Evolutionary conservation across 2,888 invertebrate species (phyloP).

Genomic region (Caenorhabditis sp.): DNA sequence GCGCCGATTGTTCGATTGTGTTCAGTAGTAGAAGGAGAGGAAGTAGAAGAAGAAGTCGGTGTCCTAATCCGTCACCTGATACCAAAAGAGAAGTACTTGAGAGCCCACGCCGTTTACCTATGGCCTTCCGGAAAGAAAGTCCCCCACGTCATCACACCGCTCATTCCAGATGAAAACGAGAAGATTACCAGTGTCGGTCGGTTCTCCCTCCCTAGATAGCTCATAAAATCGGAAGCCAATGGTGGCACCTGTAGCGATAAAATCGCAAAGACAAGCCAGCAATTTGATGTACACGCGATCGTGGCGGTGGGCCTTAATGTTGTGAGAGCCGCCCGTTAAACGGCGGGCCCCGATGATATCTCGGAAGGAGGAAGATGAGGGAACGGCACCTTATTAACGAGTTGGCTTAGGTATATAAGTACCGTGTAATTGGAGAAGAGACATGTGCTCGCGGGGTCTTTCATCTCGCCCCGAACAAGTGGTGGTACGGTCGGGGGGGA

Average conservation of each 20-base stretch:
- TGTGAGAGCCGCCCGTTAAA: conserved; percentile 55
- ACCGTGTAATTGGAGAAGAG: conserved; percentile 55
- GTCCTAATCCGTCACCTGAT: conserved; percentile 38
- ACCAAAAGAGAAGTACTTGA: conserved; percentile 16
- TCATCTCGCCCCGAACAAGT: conserved; percentile 4
- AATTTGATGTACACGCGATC: conserved; percentile 29
- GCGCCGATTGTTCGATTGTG: not conserved
- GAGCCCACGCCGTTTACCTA: not conserved
- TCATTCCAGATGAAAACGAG: not conserved
- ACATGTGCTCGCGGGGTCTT: conserved; percentile 49
- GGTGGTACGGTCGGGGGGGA: not conserved
- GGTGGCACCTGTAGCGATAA: conserved; percentile 47
- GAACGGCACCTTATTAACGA: conserved; percentile 50
- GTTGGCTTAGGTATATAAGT: conserved; percentile 17
- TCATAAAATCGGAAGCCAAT: conserved; percentile 42
- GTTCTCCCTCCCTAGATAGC: not conserved
- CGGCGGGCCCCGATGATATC: conserved; percentile 30
- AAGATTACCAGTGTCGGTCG: conserved; percentile 9
- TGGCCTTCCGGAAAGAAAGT: no score
- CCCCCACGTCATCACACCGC: no score
- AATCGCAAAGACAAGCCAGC: conserved; percentile 28
- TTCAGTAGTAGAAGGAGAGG: not conserved
- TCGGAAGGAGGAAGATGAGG: conserved; percentile 7
- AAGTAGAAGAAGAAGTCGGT: not conserved
- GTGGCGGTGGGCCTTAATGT: conserved; percentile 36